Conservation (phyloP, 2,797 vertebrate genomes). For the Antennarius maculatus region DNA sequence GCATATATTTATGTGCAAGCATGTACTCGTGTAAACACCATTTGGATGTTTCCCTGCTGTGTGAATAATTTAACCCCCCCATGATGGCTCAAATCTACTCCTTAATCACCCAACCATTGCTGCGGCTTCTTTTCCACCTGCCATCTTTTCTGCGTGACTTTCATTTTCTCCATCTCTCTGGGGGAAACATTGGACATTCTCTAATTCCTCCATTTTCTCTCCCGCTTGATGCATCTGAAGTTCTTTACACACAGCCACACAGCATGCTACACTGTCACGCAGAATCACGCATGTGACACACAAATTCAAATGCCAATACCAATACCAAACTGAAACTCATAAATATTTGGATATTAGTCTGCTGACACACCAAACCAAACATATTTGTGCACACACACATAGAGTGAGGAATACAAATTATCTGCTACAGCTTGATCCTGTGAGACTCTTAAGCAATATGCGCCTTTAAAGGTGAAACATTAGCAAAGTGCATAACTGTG, state of each 20-base stretch:
- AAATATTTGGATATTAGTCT: constrained; percentile 31
- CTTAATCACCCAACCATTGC: constrained; percentile 74
- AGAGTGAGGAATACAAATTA: constrained; percentile 32
- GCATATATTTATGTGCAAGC: constrained; percentile 19
- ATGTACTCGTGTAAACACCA: constrained; percentile 48
- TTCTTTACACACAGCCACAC: constrained; percentile 12
- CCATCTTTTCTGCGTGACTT: constrained; percentile 48
- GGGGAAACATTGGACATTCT: constrained; percentile 28
- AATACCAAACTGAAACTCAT: constrained; percentile 4
- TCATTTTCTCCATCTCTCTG: constrained; percentile 30
- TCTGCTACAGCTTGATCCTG: constrained; percentile 36
- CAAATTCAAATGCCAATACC: constrained; percentile 12
- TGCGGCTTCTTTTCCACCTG: constrained; percentile 41
- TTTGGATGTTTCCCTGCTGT: constrained; percentile 48
- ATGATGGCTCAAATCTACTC: constrained; percentile 44
- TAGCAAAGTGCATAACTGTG: constrained; percentile 61
- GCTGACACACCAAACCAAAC: constrained; percentile 13
- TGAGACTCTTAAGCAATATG: constrained; percentile 38
- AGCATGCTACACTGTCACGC: not conserved
- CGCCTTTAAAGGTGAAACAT: constrained; percentile 49
- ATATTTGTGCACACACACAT: constrained; percentile 3
- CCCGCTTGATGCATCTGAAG: constrained; percentile 47
- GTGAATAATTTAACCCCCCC: constrained; percentile 66
- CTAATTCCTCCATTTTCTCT: constrained; percentile 49
- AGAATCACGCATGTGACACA: not conserved